Evolutionary conservation across 2,888 invertebrate genomes (phyloP), one percentile per base, ranked within the genome.

Genomic region (Xylota sylvarum): DNA sequence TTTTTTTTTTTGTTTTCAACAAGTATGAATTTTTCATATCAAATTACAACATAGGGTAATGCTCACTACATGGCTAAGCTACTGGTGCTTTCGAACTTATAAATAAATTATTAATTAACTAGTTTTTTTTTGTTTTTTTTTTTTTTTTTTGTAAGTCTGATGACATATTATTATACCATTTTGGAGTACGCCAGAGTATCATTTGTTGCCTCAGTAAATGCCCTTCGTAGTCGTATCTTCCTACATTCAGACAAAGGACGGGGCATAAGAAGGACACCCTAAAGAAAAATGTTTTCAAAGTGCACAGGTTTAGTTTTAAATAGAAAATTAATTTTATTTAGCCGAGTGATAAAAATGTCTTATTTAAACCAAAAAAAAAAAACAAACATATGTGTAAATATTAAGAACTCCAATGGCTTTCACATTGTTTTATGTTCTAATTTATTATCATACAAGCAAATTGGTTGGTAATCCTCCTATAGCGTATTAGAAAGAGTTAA

Each of bases 211-310:
- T 97, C 97, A 93, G 97, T 97, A 94, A 97, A 96, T 92, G 97
- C 97, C 92, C 97, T 95, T 93, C 97, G 95, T 93, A 97, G 95
- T 92, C 96, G 95, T 92, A 96, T 95, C 91, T 97, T 95, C 92
- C 97, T 96, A 92, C 96, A 96, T 94, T 97, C 97, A 94, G 97
- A 96, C 95, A 97, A 95, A 93, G 97, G 97, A 94, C 96, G 96
- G 92, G 97, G 97, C 94, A 96, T 97, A 94, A 97, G 96, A 93
- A 97, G 96, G 94, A 97, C 95, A 92, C 96, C 97, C 95, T 96
- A 96, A 67, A 88, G 89, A 87, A 88, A 88, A 89, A 89, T 85
- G 79, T 88, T 64, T 62, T 70, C 52, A 79, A 80, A 60, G 76
- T 85, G 80, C 84, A 76, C 50, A 50, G 55, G 43, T 79, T 74